Percentiles rank a stretch among this genome's conserved stretches.
Conservation (phyloP, 1,140 invertebrate genomes). For the Elysia chlorotica region DNA sequence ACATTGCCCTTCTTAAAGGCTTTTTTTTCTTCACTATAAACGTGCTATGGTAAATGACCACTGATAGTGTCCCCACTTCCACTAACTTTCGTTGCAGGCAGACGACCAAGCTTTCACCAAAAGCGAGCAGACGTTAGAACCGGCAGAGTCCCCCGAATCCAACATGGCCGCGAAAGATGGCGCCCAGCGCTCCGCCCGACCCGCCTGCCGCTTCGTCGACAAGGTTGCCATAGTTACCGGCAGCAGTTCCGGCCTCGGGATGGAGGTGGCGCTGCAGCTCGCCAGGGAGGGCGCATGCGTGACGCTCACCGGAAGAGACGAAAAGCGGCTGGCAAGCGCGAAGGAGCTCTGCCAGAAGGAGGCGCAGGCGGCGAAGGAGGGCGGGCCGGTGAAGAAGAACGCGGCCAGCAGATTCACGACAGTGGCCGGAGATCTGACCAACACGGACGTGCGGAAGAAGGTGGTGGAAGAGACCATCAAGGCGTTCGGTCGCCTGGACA, state of each 20-base stretch:
- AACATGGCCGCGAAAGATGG: too few relatives aligned
- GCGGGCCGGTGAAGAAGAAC: too few relatives aligned
- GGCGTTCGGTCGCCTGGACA: not conserved
- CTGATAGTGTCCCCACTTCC: too few relatives aligned
- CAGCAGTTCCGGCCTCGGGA: constrained; percentile 1
- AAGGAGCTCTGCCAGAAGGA: not conserved
- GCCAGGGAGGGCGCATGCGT: not conserved
- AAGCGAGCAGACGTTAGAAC: too few relatives aligned
- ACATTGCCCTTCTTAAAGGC: too few relatives aligned
- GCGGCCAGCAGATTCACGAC: too few relatives aligned
- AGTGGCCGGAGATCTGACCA: not conserved
- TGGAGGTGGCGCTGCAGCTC: constrained; percentile 1
- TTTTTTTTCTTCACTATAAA: too few relatives aligned
- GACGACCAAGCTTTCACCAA: too few relatives aligned
- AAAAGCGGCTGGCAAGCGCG: not conserved
- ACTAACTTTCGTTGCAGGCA: too few relatives aligned
- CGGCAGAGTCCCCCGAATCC: too few relatives aligned
- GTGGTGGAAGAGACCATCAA: not conserved
- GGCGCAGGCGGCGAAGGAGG: not conserved
- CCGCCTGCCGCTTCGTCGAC: not conserved
- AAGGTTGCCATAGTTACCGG: not conserved
- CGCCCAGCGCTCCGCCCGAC: too few relatives aligned
- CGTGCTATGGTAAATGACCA: too few relatives aligned
- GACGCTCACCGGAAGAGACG: constrained; percentile 1
- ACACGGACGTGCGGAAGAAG: not conserved